Conservation (phyloP, 2,888 invertebrate genomes). For the Eupithecia pulchellata region DNA sequence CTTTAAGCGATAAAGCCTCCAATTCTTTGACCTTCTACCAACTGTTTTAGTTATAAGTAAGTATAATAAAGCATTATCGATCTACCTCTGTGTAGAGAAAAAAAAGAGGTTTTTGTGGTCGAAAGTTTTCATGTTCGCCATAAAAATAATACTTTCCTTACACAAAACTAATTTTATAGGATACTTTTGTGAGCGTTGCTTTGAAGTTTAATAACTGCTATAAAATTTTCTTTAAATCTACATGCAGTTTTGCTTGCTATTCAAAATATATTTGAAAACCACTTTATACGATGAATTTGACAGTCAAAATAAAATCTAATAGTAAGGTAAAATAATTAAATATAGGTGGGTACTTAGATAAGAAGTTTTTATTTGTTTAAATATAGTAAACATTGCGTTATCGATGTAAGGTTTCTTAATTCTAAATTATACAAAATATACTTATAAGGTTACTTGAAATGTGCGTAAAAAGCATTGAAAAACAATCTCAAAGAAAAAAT, state of each 20-base stretch:
- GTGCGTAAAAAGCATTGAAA: slow-evolving; percentile 10
- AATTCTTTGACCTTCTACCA: too few species aligned
- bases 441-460: background rate
- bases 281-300: background rate
- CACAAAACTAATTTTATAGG: background rate
- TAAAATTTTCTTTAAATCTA: slow-evolving; percentile 7
- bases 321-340: background rate
- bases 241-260: background rate
- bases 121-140: slow-evolving; percentile 1
- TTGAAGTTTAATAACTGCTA: slow-evolving; percentile 14
- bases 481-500: background rate
- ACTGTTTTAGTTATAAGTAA: too few species aligned
- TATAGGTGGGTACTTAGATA: background rate
- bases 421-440: background rate
- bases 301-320: background rate
- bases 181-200: slow-evolving; percentile 7
- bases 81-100: too few species aligned
- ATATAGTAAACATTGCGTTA: background rate
- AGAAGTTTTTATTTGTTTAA: background rate
- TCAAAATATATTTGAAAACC: too few species aligned
- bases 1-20: too few species aligned
- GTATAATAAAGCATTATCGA: too few species aligned
- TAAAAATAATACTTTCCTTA: background rate
- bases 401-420: background rate
- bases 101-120: slow-evolving; percentile 57